Percentiles rank a stretch among this genome's conserved stretches.
phyloP scores from a whole-genome alignment of 2,113 vertebrate species.

The Ellobius talpinus region DNA sequence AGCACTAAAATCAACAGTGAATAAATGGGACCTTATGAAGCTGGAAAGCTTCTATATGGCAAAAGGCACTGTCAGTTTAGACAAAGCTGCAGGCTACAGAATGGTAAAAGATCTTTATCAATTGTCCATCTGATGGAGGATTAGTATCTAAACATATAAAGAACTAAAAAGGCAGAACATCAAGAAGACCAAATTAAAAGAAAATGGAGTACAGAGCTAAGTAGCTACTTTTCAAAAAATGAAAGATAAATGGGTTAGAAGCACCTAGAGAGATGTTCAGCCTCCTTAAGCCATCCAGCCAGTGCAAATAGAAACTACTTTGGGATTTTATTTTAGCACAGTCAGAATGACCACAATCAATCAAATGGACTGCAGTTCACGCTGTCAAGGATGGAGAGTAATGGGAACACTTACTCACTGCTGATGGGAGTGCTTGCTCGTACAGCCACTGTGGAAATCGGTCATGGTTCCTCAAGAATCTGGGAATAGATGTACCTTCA shows the following conservation, averaged over 20 bases:
- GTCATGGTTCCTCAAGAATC: not conserved
- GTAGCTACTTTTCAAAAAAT: not conserved
- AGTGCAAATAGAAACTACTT: not conserved
- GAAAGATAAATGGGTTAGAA: not conserved
- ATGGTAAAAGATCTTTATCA: not conserved
- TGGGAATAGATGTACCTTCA: not conserved
- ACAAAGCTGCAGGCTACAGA: not conserved
- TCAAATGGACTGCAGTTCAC: not conserved
- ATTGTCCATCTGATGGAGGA: not conserved
- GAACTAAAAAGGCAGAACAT: not conserved
- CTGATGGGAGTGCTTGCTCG: not conserved
- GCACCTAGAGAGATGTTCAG: not conserved
- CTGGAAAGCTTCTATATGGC: not conserved
- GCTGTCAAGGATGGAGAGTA: not conserved
- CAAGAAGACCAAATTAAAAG: not conserved
- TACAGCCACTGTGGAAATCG: too few species aligned
- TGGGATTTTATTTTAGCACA: not conserved
- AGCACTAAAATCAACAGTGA: not conserved
- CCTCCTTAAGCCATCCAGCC: not conserved
- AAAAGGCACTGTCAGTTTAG: not conserved
- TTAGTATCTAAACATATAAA: not conserved
- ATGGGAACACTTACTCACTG: not conserved
- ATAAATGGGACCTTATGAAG: not conserved
- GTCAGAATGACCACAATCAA: not conserved
- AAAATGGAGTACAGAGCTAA: not conserved